Percentiles rank a stretch among this genome's conserved stretches.
phyloP scores from a whole-genome alignment of 2,888 invertebrate genomes.

The Plutella xylostella region DNA sequence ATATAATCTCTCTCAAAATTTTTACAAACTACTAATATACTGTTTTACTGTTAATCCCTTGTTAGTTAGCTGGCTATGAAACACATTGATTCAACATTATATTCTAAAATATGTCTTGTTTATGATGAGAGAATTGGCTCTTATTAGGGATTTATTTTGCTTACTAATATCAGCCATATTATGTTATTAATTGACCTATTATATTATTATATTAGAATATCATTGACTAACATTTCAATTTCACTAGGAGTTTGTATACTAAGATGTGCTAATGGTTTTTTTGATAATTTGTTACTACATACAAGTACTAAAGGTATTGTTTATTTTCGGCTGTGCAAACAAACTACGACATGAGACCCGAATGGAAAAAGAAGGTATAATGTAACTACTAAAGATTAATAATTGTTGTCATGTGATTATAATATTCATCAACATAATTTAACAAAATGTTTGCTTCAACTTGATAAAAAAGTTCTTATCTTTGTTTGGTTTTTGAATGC shows the following conservation, averaged over 20 bases:
- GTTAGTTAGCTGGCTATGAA: no score
- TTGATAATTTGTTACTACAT: no score
- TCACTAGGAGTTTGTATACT: no score
- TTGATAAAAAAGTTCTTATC: no score
- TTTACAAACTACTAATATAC: no score
- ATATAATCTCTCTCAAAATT: not conserved
- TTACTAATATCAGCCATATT: not conserved
- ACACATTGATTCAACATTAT: no score
- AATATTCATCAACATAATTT: constrained; percentile 2
- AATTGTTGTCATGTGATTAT: constrained; percentile 6
- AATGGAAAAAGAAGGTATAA: constrained; percentile 62
- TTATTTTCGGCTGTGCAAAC: constrained; percentile 55
- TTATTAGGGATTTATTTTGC: not conserved
- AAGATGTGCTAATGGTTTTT: not conserved
- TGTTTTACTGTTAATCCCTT: no score
- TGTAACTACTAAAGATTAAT: constrained; percentile 10
- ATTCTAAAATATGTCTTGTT: no score
- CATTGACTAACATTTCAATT: not conserved
- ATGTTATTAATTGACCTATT: no score
- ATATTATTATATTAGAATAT: not conserved
- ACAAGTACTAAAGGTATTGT: constrained; percentile 1
- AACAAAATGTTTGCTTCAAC: no score
- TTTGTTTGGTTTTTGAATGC: no score
- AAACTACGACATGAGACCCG: constrained; percentile 58
- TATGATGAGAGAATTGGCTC: no score